A percentile compares a stretch with the other conserved stretches of the same genome.
These are phyloP conservation scores for Sylvicola cinctus DNA, from an alignment of 2,888 invertebrate genomes.

Conservation along the genomic window DNA sequence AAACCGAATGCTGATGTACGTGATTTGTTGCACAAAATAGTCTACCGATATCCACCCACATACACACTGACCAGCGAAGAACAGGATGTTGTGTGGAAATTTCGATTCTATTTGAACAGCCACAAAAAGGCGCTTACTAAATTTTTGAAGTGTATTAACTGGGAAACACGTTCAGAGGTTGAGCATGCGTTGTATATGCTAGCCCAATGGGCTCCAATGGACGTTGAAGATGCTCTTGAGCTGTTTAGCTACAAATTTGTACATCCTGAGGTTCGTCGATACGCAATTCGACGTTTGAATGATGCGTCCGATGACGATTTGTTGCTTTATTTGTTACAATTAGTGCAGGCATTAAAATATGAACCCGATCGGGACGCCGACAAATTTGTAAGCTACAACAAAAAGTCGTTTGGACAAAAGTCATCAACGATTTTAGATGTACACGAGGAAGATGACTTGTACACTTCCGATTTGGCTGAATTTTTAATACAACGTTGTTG, in stretches of 20 bases:
- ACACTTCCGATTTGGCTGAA: slow-evolving; percentile 53
- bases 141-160: slow-evolving; percentile 94
- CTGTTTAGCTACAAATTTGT: slow-evolving; percentile 70
- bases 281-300: slow-evolving; percentile 71
- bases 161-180: slow-evolving; percentile 64
- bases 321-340: slow-evolving; percentile 76
- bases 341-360: slow-evolving; percentile 91
- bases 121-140: slow-evolving; percentile 92
- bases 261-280: slow-evolving; percentile 60
- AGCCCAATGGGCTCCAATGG: slow-evolving; percentile 86
- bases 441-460: slow-evolving; percentile 19
- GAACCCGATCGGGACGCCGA: slow-evolving; percentile 67
- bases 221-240: slow-evolving; percentile 96
- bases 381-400: slow-evolving; percentile 27
- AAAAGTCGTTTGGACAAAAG: neutral
- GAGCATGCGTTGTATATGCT: slow-evolving; percentile 80
- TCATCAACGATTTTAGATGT: slow-evolving; percentile 22
- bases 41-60: slow-evolving; percentile 69
- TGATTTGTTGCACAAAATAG: slow-evolving; percentile 69
- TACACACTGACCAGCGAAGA: slow-evolving; percentile 70
- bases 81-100: slow-evolving; percentile 95
- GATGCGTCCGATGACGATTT: slow-evolving; percentile 92
- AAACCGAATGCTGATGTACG: slow-evolving; percentile 67
- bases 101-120: slow-evolving; percentile 75
- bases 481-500: slow-evolving; percentile 82